phyloP scores from a whole-genome alignment of 2,113 vertebrate species.

The Sceloporus undulatus region DNA sequence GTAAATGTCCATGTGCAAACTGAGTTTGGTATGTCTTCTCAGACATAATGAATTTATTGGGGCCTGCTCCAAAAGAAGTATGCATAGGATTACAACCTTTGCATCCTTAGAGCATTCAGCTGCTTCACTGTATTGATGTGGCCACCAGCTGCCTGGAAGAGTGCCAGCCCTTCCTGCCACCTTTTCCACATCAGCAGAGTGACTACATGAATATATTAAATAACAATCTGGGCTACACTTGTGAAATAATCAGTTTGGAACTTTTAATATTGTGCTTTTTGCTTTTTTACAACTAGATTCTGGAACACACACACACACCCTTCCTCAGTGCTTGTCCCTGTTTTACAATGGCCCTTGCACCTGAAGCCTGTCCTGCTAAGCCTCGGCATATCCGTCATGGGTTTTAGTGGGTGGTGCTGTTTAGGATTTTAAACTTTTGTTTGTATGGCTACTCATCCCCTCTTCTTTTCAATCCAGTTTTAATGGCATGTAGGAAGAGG shows the following conservation, averaged over 20 bases:
- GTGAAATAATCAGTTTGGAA: conserved; percentile 30
- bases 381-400: background rate
- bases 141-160: background rate
- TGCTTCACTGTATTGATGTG: background rate
- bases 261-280: background rate
- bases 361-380: conserved; percentile 1
- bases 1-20: background rate
- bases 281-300: conserved; percentile 16
- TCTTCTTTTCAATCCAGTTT: conserved; percentile 12
- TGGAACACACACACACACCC: background rate
- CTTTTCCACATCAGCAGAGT: background rate
- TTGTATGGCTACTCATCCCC: background rate
- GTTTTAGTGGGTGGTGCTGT: background rate
- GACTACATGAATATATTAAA: background rate
- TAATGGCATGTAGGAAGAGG: conserved; percentile 6
- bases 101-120: background rate
- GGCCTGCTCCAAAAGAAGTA: background rate
- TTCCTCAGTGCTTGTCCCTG: conserved; percentile 2
- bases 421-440: conserved; percentile 21
- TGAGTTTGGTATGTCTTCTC: background rate
- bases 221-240: background rate
- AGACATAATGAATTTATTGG: background rate
- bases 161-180: background rate
- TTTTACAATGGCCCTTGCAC: background rate
- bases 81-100: background rate